Evolutionary conservation across 2,888 invertebrate species (phyloP).

Genomic region (Cyaniris semiargus): DNA sequence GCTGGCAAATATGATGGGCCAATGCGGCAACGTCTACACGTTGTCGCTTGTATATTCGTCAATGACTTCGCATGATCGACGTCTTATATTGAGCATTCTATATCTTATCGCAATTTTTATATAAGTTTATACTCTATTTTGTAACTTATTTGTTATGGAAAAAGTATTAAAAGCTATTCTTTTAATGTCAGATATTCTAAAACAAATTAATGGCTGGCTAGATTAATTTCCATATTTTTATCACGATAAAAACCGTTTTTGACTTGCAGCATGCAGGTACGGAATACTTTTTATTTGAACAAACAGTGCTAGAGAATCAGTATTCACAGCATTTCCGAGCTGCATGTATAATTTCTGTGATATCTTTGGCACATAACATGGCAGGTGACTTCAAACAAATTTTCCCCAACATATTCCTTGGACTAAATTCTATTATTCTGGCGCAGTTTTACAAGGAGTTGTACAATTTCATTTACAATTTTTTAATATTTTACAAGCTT

Average conservation of each 20-base stretch:
- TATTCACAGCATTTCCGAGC: conserved; percentile 22
- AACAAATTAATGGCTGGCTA: not conserved
- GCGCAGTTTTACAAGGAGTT: not conserved
- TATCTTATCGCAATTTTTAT: too few species aligned
- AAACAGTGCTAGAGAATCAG: conserved; percentile 4
- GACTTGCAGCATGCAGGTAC: not conserved
- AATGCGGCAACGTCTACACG: too few species aligned
- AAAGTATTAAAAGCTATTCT: too few species aligned
- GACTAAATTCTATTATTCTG: not conserved
- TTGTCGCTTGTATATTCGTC: too few species aligned
- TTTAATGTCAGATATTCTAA: not conserved
- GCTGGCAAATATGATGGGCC: too few species aligned
- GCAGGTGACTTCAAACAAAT: not conserved
- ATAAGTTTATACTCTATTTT: too few species aligned
- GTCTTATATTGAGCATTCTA: too few species aligned
- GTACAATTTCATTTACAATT: not conserved
- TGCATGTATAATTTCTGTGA: conserved; percentile 14
- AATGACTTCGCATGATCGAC: too few species aligned
- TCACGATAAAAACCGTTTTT: not conserved
- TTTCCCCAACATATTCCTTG: not conserved
- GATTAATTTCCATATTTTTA: not conserved
- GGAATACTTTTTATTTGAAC: not conserved
- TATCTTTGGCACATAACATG: conserved; percentile 14
- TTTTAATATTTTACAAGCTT: not conserved
- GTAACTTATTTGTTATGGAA: too few species aligned